Conservation (phyloP, 2,797 vertebrate species). For the Gastrophryne carolinensis region DNA sequence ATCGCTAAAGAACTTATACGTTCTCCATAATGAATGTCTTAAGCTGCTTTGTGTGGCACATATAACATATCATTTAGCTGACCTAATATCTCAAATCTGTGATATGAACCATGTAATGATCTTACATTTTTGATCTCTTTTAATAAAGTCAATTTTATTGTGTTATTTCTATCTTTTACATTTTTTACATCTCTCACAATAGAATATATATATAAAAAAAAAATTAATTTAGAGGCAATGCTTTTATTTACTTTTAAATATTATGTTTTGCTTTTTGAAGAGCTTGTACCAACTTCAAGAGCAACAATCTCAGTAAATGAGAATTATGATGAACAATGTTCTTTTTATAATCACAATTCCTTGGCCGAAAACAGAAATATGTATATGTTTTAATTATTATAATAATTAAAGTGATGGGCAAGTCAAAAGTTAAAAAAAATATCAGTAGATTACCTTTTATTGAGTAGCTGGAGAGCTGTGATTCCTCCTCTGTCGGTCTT, state of each 20-base stretch:
- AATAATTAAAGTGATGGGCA: too few species aligned
- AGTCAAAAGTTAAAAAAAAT: too few species aligned
- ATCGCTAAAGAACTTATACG: neutral
- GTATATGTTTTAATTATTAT: neutral
- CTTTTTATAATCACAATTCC: conserved; percentile 1
- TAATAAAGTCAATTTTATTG: conserved; percentile 10
- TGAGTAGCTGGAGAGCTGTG: too few species aligned
- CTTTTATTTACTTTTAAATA: conserved; percentile 37
- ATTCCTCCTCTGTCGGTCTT: too few species aligned
- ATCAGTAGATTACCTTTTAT: too few species aligned
- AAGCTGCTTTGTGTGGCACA: neutral
- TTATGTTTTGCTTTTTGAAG: conserved; percentile 26
- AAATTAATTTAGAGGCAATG: conserved; percentile 4
- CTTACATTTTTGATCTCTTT: neutral
- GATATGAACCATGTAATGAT: too few species aligned
- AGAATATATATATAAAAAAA: conserved; percentile 19
- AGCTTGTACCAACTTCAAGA: conserved; percentile 15
- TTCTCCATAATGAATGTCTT: conserved; percentile 9
- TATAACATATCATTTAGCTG: conserved; percentile 14
- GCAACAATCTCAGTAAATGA: neutral
- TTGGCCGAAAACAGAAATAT: conserved; percentile 10
- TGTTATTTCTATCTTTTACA: conserved; percentile 9
- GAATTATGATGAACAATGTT: conserved; percentile 17
- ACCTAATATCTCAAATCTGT: neutral
- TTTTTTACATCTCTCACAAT: neutral